Evolutionary conservation across 2,113 vertebrate genomes (phyloP).

Genomic region (Hippocampus abdominalis): DNA sequence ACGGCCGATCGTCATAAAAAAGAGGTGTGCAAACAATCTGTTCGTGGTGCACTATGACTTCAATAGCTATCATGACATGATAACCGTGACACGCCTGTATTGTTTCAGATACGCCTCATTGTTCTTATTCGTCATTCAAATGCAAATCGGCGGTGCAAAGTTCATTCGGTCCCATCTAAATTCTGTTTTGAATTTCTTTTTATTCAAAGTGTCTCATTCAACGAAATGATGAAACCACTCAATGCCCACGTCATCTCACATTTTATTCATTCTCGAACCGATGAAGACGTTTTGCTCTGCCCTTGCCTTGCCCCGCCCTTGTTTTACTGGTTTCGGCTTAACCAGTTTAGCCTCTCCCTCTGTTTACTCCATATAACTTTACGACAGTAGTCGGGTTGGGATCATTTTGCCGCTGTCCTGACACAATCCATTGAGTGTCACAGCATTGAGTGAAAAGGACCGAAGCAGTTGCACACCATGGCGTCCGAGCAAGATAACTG

Average conservation of each 20-base stretch:
- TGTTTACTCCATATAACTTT: constrained; percentile 73
- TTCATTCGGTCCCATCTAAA: too few relatives aligned
- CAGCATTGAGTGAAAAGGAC: constrained; percentile 2
- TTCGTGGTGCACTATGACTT: constrained; percentile 9
- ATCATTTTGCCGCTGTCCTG: constrained; percentile 62
- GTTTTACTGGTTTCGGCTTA: constrained; percentile 77
- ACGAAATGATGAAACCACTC: neutral
- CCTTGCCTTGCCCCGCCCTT: constrained; percentile 62
- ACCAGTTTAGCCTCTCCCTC: constrained; percentile 75
- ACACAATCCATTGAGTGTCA: constrained; percentile 24
- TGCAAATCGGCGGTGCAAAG: neutral
- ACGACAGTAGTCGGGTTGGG: constrained; percentile 27
- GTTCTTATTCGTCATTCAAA: neutral
- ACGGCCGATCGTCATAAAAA: neutral
- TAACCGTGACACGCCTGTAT: constrained; percentile 3
- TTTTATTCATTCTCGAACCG: constrained; percentile 54
- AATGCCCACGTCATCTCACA: constrained; percentile 34
- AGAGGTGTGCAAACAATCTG: neutral
- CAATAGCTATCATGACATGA: constrained; percentile 20
- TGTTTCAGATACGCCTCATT: neutral
- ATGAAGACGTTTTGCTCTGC: constrained; percentile 39
- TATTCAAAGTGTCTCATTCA: neutral
- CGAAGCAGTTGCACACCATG: constrained; percentile 41
- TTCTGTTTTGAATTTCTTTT: neutral
- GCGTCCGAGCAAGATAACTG: constrained; percentile 69